Percentiles rank a stretch among this genome's conserved stretches.
Evolutionary conservation across 2,888 invertebrate genomes (phyloP).

Genomic region (Volucella inflata): DNA sequence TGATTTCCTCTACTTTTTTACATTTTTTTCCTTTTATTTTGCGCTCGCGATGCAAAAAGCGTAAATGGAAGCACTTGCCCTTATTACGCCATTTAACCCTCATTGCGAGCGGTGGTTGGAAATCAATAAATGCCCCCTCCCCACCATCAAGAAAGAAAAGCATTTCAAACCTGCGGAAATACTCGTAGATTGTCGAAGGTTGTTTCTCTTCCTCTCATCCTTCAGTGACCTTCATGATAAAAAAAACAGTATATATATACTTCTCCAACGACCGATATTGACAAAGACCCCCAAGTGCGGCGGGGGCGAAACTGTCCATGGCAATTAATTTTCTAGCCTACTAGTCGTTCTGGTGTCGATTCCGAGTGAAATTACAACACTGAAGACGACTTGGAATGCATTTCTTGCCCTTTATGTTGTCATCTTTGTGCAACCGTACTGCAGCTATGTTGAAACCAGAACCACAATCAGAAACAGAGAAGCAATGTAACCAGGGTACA

Average conservation of each 20-base stretch:
- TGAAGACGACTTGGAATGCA: conserved; percentile 34
- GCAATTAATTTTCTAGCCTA: conserved; percentile 60
- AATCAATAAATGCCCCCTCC: conserved; percentile 49
- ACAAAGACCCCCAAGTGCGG: conserved; percentile 69
- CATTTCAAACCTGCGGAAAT: conserved; percentile 32
- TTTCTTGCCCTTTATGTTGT: conserved; percentile 54
- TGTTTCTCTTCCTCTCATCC: no score
- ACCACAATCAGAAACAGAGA: no score
- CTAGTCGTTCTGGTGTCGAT: no score
- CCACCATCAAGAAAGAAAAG: conserved; percentile 3
- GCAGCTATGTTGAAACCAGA: no score
- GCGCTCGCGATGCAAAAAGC: conserved; percentile 2
- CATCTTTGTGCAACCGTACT: neutral
- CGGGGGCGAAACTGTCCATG: conserved; percentile 46
- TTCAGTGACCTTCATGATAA: no score
- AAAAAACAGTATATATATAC: no score
- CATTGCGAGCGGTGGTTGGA: conserved; percentile 17
- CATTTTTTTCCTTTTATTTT: neutral
- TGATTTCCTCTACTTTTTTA: conserved; percentile 9
- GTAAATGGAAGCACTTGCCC: conserved; percentile 56
- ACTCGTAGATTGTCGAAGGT: neutral
- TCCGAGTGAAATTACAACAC: conserved; percentile 20
- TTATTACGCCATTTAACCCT: conserved; percentile 66
- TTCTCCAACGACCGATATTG: conserved; percentile 43
- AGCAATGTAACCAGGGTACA: no score